Evolutionary conservation across 2,113 vertebrate species (phyloP).

Genomic region (Sinocyclocheilus grahami): DNA sequence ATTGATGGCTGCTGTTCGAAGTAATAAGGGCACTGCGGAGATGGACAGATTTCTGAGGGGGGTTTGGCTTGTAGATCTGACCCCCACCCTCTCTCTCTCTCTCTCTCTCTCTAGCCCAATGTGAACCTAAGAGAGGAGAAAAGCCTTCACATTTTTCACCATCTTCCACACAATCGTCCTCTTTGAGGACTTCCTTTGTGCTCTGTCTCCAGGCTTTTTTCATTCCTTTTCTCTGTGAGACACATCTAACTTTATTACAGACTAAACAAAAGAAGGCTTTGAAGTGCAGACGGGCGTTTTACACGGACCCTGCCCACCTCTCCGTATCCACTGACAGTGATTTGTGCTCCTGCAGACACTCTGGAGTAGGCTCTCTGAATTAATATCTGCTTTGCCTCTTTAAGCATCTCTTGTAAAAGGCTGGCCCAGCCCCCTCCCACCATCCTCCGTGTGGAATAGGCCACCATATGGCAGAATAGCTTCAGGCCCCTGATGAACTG

Average conservation of each 20-base stretch:
- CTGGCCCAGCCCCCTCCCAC: conserved; percentile 51
- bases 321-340: conserved; percentile 39
- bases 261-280: conserved; percentile 58
- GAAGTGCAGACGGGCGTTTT: conserved; percentile 52
- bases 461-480: conserved; percentile 75
- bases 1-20: conserved; percentile 51
- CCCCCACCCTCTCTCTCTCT: conserved; percentile 34
- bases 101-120: conserved; percentile 45
- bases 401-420: conserved; percentile 61
- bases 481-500: conserved; percentile 66
- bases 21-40: conserved; percentile 52
- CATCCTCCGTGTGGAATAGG: conserved; percentile 62
- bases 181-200: conserved; percentile 58
- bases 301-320: conserved; percentile 37
- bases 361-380: conserved; percentile 54
- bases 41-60: conserved; percentile 54
- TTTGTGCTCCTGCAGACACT: conserved; percentile 53
- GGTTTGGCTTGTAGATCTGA: conserved; percentile 37
- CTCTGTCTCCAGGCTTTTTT: conserved; percentile 33
- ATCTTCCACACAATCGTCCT: conserved; percentile 54
- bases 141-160: conserved; percentile 58
- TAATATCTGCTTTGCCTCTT: conserved; percentile 59
- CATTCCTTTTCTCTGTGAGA: conserved; percentile 52
- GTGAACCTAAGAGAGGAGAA: conserved; percentile 30
- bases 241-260: conserved; percentile 62